Base-by-base conservation (phyloP, 2,797 vertebrate species). In the Cichlasoma orientale region DNA sequence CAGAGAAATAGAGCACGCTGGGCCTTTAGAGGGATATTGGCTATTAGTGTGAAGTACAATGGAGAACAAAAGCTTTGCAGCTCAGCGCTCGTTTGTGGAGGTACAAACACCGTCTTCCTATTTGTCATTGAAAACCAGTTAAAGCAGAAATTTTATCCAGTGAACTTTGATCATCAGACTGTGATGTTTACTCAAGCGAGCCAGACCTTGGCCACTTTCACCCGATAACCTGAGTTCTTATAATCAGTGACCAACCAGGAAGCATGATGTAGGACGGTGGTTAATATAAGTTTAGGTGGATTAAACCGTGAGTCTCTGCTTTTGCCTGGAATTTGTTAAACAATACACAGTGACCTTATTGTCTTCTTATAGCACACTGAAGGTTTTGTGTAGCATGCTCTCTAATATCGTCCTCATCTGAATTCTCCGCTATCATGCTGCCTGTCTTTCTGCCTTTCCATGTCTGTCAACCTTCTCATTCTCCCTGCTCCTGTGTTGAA, bases 231-330 rank as follows among this genome's bases (percentile, higher is more conserved):
- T 16, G 76, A 75, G 25, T 52, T 75, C 52, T 69, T 82, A 53
- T 80, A 86, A 91, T 92, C 72, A 83, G 66, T 90, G 55, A 90
- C 77, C 50, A 78, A 7, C 21, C 68, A 79, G 85, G 77, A 89
- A 85, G 52, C 21, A 7, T 4, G 50, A 13, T n/a, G 44, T 38
- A 13, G 77, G 21, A 36, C 74, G 29, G n/a, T 19, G 54, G 77
- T 83, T 82, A 71, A 83, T 85, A 14, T 80, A 19, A n/a, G 19
- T 76, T 70, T 14, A 66, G 9, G 38, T 13, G 1, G 50, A 58
- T 41, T 78, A 2, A 82, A 74, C 11, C 3, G 13, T 53, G 56
- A 59, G 33, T 78, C 41, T 27, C 3, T 47, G 21, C 14, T 68
- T 70, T 69, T 63, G 21, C 18, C 18, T 66, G 23, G 31, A 80